phyloP scores from a whole-genome alignment of 1,140 invertebrate species.

The Pachypsylla venusta region DNA sequence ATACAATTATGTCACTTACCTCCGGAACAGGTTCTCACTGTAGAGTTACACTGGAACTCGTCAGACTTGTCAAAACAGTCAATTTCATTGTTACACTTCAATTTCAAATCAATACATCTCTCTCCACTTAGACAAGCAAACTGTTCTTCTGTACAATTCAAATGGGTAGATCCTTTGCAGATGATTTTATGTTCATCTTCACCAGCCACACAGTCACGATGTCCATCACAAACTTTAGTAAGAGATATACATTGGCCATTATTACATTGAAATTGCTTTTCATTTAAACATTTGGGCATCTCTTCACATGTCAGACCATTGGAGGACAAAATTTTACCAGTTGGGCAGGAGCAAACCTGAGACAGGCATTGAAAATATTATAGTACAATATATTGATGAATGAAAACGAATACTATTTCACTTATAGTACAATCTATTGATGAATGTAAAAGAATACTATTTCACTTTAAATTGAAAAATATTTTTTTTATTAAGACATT shows the following conservation, averaged over 20 bases:
- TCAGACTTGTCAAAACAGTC: slow-evolving; percentile 26
- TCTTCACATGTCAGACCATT: slow-evolving; percentile 36
- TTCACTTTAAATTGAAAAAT: no score
- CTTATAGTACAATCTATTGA: no score
- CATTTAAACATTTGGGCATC: neutral
- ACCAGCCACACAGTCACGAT: slow-evolving; percentile 40
- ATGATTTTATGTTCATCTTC: slow-evolving; percentile 38
- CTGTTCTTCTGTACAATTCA: slow-evolving; percentile 33
- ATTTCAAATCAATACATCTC: slow-evolving; percentile 22
- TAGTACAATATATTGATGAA: no score
- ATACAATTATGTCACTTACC: slow-evolving; percentile 3
- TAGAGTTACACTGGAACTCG: slow-evolving; percentile 20
- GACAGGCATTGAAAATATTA: no score
- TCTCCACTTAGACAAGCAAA: slow-evolving; percentile 42
- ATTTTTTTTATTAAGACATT: no score
- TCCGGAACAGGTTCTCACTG: neutral
- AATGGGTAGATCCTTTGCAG: slow-evolving; percentile 23
- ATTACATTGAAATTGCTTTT: neutral
- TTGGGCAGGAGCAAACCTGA: slow-evolving; percentile 42
- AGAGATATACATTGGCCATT: neutral
- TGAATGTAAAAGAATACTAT: no score
- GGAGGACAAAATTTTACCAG: slow-evolving; percentile 34
- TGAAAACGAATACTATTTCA: no score
- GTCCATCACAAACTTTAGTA: slow-evolving; percentile 37
- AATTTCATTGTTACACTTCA: slow-evolving; percentile 18